A percentile compares a stretch with the other conserved stretches of the same genome.
Conservation (phyloP, 2,797 vertebrate species). For the Myotis findleyi region DNA sequence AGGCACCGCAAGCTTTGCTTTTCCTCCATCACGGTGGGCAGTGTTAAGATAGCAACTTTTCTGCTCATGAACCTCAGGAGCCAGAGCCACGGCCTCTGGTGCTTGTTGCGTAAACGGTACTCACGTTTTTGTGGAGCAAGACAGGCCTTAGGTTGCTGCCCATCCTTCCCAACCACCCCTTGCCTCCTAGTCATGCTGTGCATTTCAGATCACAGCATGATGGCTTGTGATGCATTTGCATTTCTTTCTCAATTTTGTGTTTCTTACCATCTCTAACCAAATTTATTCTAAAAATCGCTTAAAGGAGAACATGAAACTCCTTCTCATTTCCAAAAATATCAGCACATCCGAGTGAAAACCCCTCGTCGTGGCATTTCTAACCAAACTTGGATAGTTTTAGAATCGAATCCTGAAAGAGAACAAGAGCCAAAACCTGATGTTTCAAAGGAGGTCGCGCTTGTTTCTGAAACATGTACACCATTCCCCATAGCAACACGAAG, state of each 20-base stretch:
- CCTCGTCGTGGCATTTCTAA: background rate
- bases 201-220: background rate
- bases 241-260: background rate
- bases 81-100: conserved; percentile 75
- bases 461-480: background rate
- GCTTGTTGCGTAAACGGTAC: conserved; percentile 82
- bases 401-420: background rate
- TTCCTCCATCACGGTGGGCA: conserved; percentile 61
- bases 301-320: background rate
- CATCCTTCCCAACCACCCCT: conserved; percentile 54
- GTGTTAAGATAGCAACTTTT: conserved; percentile 77
- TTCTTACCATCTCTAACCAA: conserved; percentile 21
- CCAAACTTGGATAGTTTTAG: background rate
- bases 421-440: background rate
- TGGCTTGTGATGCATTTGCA: conserved; percentile 66
- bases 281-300: conserved; percentile 44
- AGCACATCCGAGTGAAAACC: background rate
- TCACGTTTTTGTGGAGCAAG: conserved; percentile 73
- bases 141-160: conserved; percentile 64
- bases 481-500: background rate
- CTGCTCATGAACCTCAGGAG: conserved; percentile 61
- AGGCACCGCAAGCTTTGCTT: background rate
- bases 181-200: background rate
- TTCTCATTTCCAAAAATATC: background rate
- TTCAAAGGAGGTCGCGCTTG: background rate